phyloP scores from a whole-genome alignment of 1,140 invertebrate species.

The Oncopodura yosiiana region DNA sequence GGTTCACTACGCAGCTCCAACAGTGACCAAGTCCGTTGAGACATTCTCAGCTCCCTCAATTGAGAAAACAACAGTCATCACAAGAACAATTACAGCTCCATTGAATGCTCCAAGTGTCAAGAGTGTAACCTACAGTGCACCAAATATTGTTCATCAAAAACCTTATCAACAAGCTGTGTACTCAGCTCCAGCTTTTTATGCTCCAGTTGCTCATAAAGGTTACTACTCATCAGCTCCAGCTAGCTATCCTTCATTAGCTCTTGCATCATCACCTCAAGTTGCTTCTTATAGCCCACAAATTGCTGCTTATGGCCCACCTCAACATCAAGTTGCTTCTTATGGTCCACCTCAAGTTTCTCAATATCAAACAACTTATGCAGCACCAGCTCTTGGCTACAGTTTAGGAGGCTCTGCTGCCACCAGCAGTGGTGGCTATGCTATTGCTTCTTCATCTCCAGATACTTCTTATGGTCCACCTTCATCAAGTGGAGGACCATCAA shows the following conservation, averaged over 20 bases:
- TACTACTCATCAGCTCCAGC: too few species aligned
- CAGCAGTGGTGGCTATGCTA: not conserved
- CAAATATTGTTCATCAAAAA: not conserved
- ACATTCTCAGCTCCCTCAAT: conserved; percentile 34
- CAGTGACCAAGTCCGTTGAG: conserved; percentile 30
- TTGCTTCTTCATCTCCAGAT: not conserved
- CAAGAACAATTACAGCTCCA: conserved; percentile 32
- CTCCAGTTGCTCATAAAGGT: not conserved
- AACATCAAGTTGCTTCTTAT: too few species aligned
- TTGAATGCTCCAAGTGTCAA: conserved; percentile 29
- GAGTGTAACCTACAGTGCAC: conserved; percentile 22
- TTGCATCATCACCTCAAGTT: too few species aligned
- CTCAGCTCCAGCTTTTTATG: not conserved
- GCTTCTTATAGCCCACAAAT: too few species aligned
- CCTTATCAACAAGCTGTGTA: not conserved
- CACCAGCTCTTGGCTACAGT: conserved; percentile 21
- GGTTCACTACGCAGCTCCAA: conserved; percentile 29
- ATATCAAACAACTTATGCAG: not conserved
- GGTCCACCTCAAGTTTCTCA: not conserved
- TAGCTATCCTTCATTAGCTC: too few species aligned
- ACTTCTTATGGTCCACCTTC: too few species aligned
- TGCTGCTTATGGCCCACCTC: too few species aligned
- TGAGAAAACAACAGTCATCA: conserved; percentile 34
- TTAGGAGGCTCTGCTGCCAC: conserved; percentile 10
- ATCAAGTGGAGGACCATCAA: too few species aligned